Evolutionary conservation across 2,797 vertebrate genomes (phyloP), one percentile per base, ranked within the genome.

Genomic region (Diceros bicornis): DNA sequence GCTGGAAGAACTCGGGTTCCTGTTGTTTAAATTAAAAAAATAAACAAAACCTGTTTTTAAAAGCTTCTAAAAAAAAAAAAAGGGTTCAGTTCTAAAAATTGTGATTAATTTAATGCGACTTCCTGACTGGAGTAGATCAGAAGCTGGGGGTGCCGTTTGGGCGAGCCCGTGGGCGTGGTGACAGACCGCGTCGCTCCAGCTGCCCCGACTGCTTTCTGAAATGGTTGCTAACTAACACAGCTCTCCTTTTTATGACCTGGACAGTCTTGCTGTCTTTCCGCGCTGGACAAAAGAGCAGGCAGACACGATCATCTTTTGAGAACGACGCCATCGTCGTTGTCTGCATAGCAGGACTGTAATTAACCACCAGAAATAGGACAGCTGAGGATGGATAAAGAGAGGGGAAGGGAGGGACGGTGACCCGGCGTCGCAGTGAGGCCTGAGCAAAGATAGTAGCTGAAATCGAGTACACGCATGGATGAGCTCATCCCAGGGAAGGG

Each of bases 251-350:
- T 64, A 79, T 74, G 91, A 90, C 64, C 84, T 1, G 8, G 86
- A 86, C 37, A 1, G 92, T 41, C 91, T 86, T 74, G 61, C 93
- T 4, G 25, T 88, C 68, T 97, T 78, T 93, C 83, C 75, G 68
- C 55, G 92, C 93, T 21, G 92, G 94, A 98, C 97, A 96, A 97
- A 97, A 94, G 95, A 97, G 90, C 10, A 9, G 96, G 97, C 97
- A 96, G 97, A 98, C 97, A 96, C 97, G 97, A 97, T 97, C 97
- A 89, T 98, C 97, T 94, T 96, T 96, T 97, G 96, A 97, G 97
- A 83, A 95, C 2, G 93, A 94, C 89, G 94, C 89, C 93, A 79
- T 91, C 68, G 12, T 84, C 92, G 91, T 97, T 96, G 97, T 97
- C 97, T 97, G 84, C 89, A 91, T 66, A 96, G 94, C 94, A 68